These are phyloP conservation scores for Platygyra sinensis DNA, from an alignment of 64 coral and sea anemone genomes.

Conservation along the genomic window DNA sequence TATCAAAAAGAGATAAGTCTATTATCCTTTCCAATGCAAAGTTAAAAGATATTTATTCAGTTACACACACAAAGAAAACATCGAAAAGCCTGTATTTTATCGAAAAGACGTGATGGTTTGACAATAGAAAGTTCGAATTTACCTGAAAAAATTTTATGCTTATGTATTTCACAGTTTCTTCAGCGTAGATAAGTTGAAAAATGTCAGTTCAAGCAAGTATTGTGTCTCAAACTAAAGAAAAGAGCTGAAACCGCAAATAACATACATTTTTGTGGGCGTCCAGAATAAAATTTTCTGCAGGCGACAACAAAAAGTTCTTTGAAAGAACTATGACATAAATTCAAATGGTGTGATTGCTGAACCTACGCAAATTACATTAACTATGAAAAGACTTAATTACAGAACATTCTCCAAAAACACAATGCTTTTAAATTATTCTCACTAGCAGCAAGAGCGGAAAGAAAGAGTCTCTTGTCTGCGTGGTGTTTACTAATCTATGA, in stretches of 20 bases:
- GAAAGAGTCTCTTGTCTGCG: neutral
- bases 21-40: neutral
- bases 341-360: neutral
- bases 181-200: neutral
- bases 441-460: neutral
- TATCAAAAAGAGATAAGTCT: neutral
- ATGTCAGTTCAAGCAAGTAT: neutral
- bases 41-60: neutral
- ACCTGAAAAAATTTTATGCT: neutral
- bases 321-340: constrained; percentile 1
- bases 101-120: neutral
- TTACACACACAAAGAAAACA: neutral
- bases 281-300: constrained; percentile 35
- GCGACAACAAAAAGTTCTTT: constrained; percentile 39
- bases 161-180: neutral
- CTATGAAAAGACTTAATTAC: constrained; percentile 31
- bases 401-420: neutral
- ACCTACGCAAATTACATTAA: constrained; percentile 42
- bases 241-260: constrained; percentile 35
- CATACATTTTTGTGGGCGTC: constrained; percentile 47
- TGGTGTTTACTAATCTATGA: constrained; percentile 6
- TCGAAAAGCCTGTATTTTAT: neutral
- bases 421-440: constrained; percentile 2
- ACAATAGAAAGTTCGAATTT: neutral
- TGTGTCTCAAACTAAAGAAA: neutral